Conservation (phyloP, 2,113 vertebrate genomes). For the Antechinus stuartii region DNA sequence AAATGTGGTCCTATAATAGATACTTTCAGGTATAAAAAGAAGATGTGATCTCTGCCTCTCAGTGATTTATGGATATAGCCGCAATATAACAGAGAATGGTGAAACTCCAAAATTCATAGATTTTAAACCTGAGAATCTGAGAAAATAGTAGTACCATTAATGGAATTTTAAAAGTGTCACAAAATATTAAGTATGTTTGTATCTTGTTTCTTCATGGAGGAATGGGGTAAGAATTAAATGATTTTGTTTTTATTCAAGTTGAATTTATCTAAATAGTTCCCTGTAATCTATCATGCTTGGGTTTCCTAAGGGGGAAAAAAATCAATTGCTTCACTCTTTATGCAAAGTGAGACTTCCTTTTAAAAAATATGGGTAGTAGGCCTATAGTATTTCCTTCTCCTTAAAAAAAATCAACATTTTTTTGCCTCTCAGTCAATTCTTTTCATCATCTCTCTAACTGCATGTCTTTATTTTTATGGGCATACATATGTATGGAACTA, state of each 20-base stretch:
- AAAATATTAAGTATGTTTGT: not conserved
- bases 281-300: not conserved
- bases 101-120: constrained; percentile 53
- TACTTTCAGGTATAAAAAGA: not conserved
- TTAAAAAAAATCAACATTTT: constrained; percentile 70
- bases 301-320: not conserved
- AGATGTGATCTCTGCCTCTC: not conserved
- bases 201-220: not conserved
- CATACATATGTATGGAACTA: constrained; percentile 59
- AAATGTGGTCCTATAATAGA: not conserved
- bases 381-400: constrained; percentile 46
- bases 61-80: no score
- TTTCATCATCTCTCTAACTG: constrained; percentile 53
- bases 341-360: not conserved
- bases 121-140: constrained; percentile 25
- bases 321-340: not conserved
- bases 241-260: not conserved
- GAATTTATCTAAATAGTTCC: not conserved
- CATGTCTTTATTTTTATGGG: constrained; percentile 65
- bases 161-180: constrained; percentile 18
- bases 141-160: not conserved
- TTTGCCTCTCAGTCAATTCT: constrained; percentile 42
- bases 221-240: not conserved
- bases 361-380: constrained; percentile 1
- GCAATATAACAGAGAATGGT: constrained; percentile 18